Percentiles rank a stretch among this genome's conserved stretches.
Conservation (phyloP, 2,888 invertebrate species). For the Rhagonycha fulva region DNA sequence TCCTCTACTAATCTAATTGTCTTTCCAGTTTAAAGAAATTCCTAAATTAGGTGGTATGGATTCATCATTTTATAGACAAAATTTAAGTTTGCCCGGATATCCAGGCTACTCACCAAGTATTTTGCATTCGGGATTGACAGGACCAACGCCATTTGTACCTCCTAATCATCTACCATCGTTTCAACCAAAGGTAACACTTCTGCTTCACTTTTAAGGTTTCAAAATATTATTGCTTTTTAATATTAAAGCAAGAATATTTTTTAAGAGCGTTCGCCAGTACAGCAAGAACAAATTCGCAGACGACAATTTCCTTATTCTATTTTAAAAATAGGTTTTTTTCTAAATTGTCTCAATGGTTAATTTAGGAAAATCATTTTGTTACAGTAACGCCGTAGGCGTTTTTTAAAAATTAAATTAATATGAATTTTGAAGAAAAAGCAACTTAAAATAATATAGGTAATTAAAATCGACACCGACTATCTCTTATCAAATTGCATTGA, state of each 20-base stretch:
- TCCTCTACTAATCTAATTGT: constrained; percentile 23
- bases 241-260: background rate
- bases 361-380: too few relatives aligned
- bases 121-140: constrained; percentile 73
- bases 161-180: constrained; percentile 85
- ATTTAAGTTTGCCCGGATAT: constrained; percentile 76
- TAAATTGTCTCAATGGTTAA: too few relatives aligned
- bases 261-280: background rate
- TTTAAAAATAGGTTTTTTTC: too few relatives aligned
- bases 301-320: background rate
- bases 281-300: background rate
- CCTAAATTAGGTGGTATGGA: constrained; percentile 81
- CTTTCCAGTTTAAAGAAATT: constrained; percentile 80
- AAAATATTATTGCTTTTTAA: constrained; percentile 4
- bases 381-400: too few relatives aligned
- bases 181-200: constrained; percentile 82
- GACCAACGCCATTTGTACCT: constrained; percentile 85
- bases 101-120: constrained; percentile 78
- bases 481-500: too few relatives aligned
- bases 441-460: too few relatives aligned
- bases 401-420: too few relatives aligned
- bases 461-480: too few relatives aligned
- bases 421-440: too few relatives aligned
- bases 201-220: too few relatives aligned
- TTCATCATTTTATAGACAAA: constrained; percentile 78